Percentiles rank a stretch among this genome's conserved stretches.
Conservation (phyloP, 92 coral and sea anemone genomes). For the Epizoanthus fatuus region DNA sequence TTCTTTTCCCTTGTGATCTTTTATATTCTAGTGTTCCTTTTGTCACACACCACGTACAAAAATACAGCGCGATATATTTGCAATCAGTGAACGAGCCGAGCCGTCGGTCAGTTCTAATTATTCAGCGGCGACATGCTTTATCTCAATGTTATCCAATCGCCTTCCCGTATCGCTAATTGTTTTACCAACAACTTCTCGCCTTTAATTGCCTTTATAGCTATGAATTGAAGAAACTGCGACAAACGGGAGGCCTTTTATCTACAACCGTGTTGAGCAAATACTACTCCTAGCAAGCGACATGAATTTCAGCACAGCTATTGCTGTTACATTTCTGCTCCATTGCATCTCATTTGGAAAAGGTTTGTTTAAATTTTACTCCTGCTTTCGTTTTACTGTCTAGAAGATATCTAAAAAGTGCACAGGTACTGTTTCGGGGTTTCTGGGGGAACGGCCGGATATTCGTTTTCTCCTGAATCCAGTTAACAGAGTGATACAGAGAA, state of each 20-base stretch:
- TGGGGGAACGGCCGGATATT: neutral
- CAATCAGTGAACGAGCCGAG: constrained; percentile 21
- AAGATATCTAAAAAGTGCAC: neutral
- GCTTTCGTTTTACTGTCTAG: neutral
- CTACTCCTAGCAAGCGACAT: neutral
- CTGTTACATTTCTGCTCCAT: neutral
- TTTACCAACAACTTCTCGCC: constrained; percentile 30
- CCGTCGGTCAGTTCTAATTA: constrained; percentile 44
- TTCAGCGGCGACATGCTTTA: constrained; percentile 40
- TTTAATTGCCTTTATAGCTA: constrained; percentile 36
- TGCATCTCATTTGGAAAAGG: constrained; percentile 28
- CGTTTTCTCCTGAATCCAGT: neutral
- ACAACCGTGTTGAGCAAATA: neutral
- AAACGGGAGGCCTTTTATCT: constrained; percentile 15
- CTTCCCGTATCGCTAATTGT: constrained; percentile 17
- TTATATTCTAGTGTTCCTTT: neutral
- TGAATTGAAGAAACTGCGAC: neutral
- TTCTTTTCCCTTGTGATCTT: no score
- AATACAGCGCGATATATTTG: constrained; percentile 9
- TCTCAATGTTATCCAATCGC: constrained; percentile 13
- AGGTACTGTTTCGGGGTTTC: neutral
- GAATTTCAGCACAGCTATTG: neutral
- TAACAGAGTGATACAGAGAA: no score
- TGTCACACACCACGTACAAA: constrained; percentile 6
- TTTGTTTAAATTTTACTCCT: neutral